Evolutionary conservation across 2,888 invertebrate genomes (phyloP), one percentile per base, ranked within the genome.

Genomic region (Phortica okadai): DNA sequence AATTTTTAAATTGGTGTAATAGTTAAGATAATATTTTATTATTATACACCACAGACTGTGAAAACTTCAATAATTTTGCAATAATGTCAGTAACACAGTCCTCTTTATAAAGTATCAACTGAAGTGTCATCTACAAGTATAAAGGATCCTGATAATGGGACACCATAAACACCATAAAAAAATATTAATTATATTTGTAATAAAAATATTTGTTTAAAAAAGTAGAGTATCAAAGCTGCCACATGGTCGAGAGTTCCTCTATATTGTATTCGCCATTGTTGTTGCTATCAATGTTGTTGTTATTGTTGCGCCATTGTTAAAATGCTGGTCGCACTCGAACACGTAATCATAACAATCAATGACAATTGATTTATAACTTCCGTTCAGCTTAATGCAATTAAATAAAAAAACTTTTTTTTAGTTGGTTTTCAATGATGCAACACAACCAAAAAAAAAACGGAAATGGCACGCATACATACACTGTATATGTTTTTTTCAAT

Each of bases 331-430:
- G 33, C 8, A 45, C 41, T 14, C 25, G 33, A 56, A 16, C 54
- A 44, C 56, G 11, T 56, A 72, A 72, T 72, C 50, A 72, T 54
- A n/a, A 72, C 50, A 72, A 72, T 72, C 25, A 72, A 72, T 72
- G 56, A 21, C 70, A 72, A 72, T 72, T 72, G 70, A 72, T 72
- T 72, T 72, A 72, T 72, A 56, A 45, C 69, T 69, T 69, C 45
- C 45, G 45, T 45, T 44, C 44, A 45, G 42, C 21, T 69, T 69
- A 69, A 69, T 67, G 7, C 67, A 67, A 44, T 67, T 67, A 67
- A 44, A 44, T 5, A 45, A 33, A 67, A n/a, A 33, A 2, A 0
- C 1, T 33, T 33, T 33, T 50, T 50, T 50, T 50, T 50, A 50
- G 8, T 50, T 3, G 2, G 50, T 50, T 50, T 50, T 50, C 50